Conservation (phyloP, 64 coral and sea anemone genomes). For the Montipora cactus region DNA sequence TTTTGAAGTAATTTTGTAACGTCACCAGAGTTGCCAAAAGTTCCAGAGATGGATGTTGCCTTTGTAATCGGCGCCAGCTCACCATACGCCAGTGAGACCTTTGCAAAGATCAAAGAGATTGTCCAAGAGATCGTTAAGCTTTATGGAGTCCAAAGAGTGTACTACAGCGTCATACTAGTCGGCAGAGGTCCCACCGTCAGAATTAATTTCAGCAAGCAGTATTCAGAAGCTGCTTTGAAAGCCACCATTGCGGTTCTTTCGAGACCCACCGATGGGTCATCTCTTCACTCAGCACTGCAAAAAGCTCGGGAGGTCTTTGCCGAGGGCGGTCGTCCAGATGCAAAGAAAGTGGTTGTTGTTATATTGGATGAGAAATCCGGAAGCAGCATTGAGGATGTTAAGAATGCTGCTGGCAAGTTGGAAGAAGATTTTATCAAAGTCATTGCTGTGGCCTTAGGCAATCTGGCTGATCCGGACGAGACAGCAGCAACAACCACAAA, state of each 20-base stretch:
- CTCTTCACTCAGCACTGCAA: conserved; percentile 35
- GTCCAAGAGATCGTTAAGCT: conserved; percentile 64
- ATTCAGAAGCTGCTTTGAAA: conserved; percentile 19
- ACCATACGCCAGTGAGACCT: conserved; percentile 23
- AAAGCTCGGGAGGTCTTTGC: conserved; percentile 24
- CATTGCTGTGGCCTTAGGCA: conserved; percentile 66
- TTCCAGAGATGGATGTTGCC: conserved; percentile 73
- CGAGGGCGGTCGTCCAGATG: conserved; percentile 3
- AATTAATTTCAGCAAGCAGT: conserved; percentile 16
- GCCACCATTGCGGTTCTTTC: background rate
- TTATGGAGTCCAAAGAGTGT: conserved; percentile 43
- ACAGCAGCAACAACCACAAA: conserved; percentile 34
- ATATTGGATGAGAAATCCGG: conserved; percentile 45
- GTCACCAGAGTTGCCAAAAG: conserved; percentile 53
- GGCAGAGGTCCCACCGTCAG: conserved; percentile 38
- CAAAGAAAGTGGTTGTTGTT: conserved; percentile 51
- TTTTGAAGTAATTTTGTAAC: too few relatives aligned
- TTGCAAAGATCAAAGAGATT: conserved; percentile 68
- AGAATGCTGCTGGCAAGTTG: conserved; percentile 1
- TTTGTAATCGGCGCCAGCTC: conserved; percentile 78
- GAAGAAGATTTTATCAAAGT: conserved; percentile 65
- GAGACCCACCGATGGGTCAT: background rate
- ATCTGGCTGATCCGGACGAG: conserved; percentile 17
- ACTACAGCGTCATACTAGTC: conserved; percentile 62
- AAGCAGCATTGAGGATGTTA: conserved; percentile 15